Evolutionary conservation across 2,797 vertebrate species (phyloP).

Genomic region (Morus bassanus): DNA sequence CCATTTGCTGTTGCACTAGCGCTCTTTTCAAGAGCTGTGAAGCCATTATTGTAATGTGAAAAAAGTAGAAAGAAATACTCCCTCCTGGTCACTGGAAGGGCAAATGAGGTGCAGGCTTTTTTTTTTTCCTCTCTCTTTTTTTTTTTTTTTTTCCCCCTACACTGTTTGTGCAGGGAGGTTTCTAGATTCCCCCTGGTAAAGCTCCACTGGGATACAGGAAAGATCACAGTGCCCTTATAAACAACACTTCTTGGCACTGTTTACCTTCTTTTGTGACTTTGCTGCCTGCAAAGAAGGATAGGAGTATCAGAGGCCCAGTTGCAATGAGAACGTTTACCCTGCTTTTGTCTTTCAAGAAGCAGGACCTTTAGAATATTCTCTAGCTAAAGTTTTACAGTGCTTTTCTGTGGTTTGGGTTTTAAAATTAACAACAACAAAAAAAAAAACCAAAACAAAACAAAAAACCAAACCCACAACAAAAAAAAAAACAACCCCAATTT

Average conservation of each 20-base stretch:
- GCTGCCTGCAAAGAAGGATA: slow-evolving; percentile 55
- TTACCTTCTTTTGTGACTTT: slow-evolving; percentile 73
- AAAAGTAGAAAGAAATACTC: slow-evolving; percentile 82
- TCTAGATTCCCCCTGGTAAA: slow-evolving; percentile 56
- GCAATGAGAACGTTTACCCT: neutral
- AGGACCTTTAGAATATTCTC: slow-evolving; percentile 12
- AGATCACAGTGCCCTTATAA: slow-evolving; percentile 71
- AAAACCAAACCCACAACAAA: no score
- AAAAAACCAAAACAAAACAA: no score
- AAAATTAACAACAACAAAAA: neutral
- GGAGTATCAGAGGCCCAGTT: slow-evolving; percentile 10
- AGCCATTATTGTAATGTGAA: slow-evolving; percentile 83
- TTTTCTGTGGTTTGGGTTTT: slow-evolving; percentile 21
- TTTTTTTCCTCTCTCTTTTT: neutral
- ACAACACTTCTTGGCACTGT: slow-evolving; percentile 67
- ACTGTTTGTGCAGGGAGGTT: slow-evolving; percentile 61
- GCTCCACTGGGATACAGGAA: slow-evolving; percentile 64
- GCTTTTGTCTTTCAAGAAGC: slow-evolving; percentile 42
- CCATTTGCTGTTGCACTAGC: slow-evolving; percentile 83
- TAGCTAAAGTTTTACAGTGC: neutral
- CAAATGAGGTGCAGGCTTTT: slow-evolving; percentile 80
- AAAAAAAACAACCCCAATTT: neutral
- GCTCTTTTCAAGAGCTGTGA: slow-evolving; percentile 82
- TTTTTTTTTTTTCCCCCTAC: neutral
- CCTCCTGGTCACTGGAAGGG: slow-evolving; percentile 87